Percentiles rank a stretch among this genome's conserved stretches.
Conservation (phyloP, 1,140 invertebrate species). For the Hermatobates lingyangjiaoensis region DNA sequence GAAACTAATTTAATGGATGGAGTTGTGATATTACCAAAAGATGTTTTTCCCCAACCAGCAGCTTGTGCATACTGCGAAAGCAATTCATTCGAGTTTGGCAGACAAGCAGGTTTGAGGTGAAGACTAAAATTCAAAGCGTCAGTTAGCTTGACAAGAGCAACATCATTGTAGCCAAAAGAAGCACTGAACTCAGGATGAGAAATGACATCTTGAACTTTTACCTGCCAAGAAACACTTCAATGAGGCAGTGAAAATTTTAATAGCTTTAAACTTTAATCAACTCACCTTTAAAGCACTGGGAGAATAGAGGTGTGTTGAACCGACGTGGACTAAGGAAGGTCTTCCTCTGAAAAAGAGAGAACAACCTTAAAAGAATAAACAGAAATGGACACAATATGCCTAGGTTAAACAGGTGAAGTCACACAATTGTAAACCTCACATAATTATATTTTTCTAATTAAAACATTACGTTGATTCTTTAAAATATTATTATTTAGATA, state of each 20-base stretch:
- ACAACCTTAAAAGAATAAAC: background rate
- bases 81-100: constrained; percentile 8
- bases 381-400: background rate
- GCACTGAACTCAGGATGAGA: constrained; percentile 30
- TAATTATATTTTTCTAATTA: background rate
- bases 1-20: constrained; percentile 4
- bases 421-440: background rate
- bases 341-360: constrained; percentile 18
- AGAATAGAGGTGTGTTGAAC: constrained; percentile 18
- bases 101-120: constrained; percentile 27
- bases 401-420: background rate
- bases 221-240: no score
- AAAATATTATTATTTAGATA: background rate
- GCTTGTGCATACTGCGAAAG: constrained; percentile 5
- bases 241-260: no score
- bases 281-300: constrained; percentile 2
- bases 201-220: constrained; percentile 13
- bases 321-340: constrained; percentile 20
- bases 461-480: background rate
- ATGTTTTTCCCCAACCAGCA: constrained; percentile 18
- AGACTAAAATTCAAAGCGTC: constrained; percentile 15
- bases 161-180: constrained; percentile 27
- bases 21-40: constrained; percentile 18
- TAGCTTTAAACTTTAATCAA: no score
- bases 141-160: constrained; percentile 24